phyloP scores from a whole-genome alignment of 2,113 vertebrate genomes.

The Caretta caretta region DNA sequence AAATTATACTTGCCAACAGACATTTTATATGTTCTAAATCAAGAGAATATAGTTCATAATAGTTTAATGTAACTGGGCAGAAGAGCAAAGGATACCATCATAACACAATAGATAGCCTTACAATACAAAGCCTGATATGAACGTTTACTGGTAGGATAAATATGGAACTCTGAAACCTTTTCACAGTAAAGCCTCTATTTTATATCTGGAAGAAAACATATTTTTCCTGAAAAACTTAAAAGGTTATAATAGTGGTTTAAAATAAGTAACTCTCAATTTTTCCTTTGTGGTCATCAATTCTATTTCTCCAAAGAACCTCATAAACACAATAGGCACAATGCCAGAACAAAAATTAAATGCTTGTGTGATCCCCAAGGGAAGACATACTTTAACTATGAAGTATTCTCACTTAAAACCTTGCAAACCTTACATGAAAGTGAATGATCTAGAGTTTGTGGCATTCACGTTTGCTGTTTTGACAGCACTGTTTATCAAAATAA shows the following conservation, averaged over 20 bases:
- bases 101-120: neutral
- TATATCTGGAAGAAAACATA: slow-evolving; percentile 11
- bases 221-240: slow-evolving; percentile 48
- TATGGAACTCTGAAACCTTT: neutral
- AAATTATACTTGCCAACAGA: neutral
- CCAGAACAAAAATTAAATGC: slow-evolving; percentile 77
- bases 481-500: slow-evolving; percentile 76
- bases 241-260: slow-evolving; percentile 65
- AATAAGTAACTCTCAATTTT: slow-evolving; percentile 69
- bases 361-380: slow-evolving; percentile 56
- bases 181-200: neutral
- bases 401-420: slow-evolving; percentile 57
- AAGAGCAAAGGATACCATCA: neutral
- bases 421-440: slow-evolving; percentile 50
- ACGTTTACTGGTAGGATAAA: neutral
- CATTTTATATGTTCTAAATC: neutral
- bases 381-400: slow-evolving; percentile 69
- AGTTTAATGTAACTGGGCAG: neutral
- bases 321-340: slow-evolving; percentile 68
- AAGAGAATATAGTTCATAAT: neutral
- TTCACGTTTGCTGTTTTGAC: slow-evolving; percentile 59
- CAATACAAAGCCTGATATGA: neutral
- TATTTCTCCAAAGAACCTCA: slow-evolving; percentile 65
- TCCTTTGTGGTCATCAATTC: slow-evolving; percentile 72
- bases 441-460: slow-evolving; percentile 36